phyloP scores from a whole-genome alignment of 53 echinoderm and acorn worm genomes.

The Luidia sarsii region DNA sequence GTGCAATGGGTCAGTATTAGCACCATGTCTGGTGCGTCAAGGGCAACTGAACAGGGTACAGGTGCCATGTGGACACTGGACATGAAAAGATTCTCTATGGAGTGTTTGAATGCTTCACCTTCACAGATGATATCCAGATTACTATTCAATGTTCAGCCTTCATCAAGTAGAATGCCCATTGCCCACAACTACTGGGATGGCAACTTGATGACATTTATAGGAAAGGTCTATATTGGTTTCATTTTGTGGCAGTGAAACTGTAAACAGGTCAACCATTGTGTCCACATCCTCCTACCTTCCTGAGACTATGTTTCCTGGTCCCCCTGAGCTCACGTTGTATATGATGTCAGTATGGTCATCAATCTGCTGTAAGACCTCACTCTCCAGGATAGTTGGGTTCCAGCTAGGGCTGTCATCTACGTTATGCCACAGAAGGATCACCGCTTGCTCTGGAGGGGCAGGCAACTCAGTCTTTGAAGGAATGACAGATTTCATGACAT shows the following conservation, averaged over 20 bases:
- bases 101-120: too few species aligned
- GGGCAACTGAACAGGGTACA: too few species aligned
- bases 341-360: slow-evolving; percentile 61
- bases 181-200: too few species aligned
- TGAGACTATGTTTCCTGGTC: slow-evolving; percentile 53
- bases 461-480: slow-evolving; percentile 61
- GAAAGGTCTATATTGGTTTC: neutral
- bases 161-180: too few species aligned
- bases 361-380: slow-evolving; percentile 71
- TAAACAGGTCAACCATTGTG: neutral
- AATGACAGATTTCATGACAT: too few species aligned
- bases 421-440: slow-evolving; percentile 70
- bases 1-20: too few species aligned
- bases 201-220: neutral
- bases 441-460: slow-evolving; percentile 51
- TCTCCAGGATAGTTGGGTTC: slow-evolving; percentile 73
- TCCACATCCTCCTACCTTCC: slow-evolving; percentile 46
- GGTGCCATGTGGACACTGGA: too few species aligned
- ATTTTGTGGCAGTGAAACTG: neutral
- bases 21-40: too few species aligned
- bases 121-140: too few species aligned
- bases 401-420: slow-evolving; percentile 58
- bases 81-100: too few species aligned
- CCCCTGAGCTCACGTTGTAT: slow-evolving; percentile 51
- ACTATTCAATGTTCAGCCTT: neutral